Conservation (phyloP, 1,140 invertebrate genomes). For the Adelges cooleyi region DNA sequence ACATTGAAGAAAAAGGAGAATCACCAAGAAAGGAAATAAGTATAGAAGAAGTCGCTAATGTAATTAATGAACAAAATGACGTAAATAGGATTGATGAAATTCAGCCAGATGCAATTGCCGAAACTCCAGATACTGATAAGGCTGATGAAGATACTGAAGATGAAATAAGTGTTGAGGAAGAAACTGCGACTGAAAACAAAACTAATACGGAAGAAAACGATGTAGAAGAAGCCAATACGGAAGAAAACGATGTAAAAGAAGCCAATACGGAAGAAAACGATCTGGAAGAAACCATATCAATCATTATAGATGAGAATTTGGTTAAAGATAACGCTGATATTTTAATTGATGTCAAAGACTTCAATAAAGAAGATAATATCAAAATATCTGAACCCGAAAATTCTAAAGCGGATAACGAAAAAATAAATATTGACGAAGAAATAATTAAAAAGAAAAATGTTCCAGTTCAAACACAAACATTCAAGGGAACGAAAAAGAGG, state of each 20-base stretch:
- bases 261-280: too few species aligned
- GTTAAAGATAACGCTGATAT: constrained; percentile 1
- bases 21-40: background rate
- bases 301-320: background rate
- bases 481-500: constrained; percentile 22
- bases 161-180: background rate
- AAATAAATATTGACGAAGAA: background rate
- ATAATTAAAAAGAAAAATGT: background rate
- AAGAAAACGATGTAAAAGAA: constrained; percentile 29
- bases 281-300: constrained; percentile 28
- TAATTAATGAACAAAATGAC: background rate
- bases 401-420: background rate
- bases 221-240: constrained; percentile 29
- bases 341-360: constrained; percentile 9
- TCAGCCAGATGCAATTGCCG: background rate
- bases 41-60: background rate
- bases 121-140: constrained; percentile 19
- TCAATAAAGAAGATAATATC: background rate
- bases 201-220: constrained; percentile 25
- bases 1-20: constrained; percentile 17
- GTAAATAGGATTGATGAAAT: constrained; percentile 13
- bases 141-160: background rate
- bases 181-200: background rate
- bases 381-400: background rate
- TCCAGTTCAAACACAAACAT: background rate